phyloP scores from a whole-genome alignment of 2,888 invertebrate species.

The Thumatha senex region DNA sequence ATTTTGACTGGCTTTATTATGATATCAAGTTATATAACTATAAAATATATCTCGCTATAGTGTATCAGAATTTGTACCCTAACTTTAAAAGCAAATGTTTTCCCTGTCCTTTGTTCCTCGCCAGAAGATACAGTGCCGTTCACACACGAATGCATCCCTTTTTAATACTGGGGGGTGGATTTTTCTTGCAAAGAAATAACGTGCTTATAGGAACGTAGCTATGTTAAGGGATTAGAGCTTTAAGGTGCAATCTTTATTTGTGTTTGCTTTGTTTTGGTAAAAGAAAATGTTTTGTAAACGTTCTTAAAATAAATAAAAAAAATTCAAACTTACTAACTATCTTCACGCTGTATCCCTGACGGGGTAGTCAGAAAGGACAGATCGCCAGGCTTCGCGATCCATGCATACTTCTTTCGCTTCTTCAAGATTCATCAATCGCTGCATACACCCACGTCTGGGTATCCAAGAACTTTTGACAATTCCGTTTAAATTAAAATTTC shows the following conservation, averaged over 20 bases:
- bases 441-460: no score
- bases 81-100: slow-evolving; percentile 60
- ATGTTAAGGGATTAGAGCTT: slow-evolving; percentile 27
- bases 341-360: no score
- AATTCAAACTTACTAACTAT: no score
- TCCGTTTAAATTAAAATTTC: no score
- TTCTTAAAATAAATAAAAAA: no score
- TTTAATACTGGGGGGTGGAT: slow-evolving; percentile 68
- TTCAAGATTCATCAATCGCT: no score
- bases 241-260: slow-evolving; percentile 18
- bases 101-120: slow-evolving; percentile 69
- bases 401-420: no score
- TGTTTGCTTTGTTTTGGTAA: slow-evolving; percentile 4
- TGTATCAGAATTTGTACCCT: slow-evolving; percentile 31
- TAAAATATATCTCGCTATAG: slow-evolving; percentile 9
- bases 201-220: slow-evolving; percentile 37
- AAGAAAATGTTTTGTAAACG: neutral
- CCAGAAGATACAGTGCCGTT: slow-evolving; percentile 72
- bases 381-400: no score
- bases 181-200: slow-evolving; percentile 69
- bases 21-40: neutral
- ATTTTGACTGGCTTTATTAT: no score
- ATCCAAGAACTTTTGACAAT: no score
- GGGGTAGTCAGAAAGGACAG: no score
- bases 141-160: slow-evolving; percentile 76